A percentile compares a stretch with the other conserved stretches of the same genome.
These are phyloP conservation scores for Chironomus tentans DNA, from an alignment of 2,888 invertebrate species.

Conservation along the genomic window DNA sequence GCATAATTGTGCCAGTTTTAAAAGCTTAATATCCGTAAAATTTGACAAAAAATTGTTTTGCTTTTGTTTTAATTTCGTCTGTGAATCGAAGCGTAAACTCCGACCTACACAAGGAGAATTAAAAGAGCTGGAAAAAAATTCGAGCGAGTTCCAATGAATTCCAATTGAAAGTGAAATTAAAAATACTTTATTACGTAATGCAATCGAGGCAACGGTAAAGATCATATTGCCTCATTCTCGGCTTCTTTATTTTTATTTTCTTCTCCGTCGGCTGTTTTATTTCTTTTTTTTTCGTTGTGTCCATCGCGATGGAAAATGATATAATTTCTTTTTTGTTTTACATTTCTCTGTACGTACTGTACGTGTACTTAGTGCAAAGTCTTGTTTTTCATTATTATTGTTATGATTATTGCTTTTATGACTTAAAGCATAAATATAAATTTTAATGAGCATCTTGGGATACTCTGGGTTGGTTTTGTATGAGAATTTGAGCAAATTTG, in stretches of 20 bases:
- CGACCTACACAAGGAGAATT: not conserved
- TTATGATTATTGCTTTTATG: no score
- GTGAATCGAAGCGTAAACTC: not conserved
- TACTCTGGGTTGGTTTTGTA: no score
- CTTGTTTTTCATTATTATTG: no score
- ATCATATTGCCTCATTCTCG: not conserved
- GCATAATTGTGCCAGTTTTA: not conserved
- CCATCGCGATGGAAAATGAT: not conserved
- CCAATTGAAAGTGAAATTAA: slow-evolving; percentile 2
- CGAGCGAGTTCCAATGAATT: not conserved
- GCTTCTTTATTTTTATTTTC: not conserved
- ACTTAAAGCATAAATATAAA: no score
- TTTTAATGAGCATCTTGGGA: no score
- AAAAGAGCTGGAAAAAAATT: not conserved
- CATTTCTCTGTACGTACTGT: no score
- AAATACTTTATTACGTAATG: not conserved
- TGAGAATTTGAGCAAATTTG: no score
- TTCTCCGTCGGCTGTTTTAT: not conserved
- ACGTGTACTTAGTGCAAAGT: no score
- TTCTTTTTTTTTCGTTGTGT: not conserved
- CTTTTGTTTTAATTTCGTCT: not conserved
- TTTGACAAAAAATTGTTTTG: not conserved
- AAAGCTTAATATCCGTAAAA: not conserved
- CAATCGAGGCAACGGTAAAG: not conserved
- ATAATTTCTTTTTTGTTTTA: not conserved